A percentile compares a stretch with the other conserved stretches of the same genome.
Evolutionary conservation across 92 coral and sea anemone species (phyloP).

Genomic region (Umimayanthus kanabou): DNA sequence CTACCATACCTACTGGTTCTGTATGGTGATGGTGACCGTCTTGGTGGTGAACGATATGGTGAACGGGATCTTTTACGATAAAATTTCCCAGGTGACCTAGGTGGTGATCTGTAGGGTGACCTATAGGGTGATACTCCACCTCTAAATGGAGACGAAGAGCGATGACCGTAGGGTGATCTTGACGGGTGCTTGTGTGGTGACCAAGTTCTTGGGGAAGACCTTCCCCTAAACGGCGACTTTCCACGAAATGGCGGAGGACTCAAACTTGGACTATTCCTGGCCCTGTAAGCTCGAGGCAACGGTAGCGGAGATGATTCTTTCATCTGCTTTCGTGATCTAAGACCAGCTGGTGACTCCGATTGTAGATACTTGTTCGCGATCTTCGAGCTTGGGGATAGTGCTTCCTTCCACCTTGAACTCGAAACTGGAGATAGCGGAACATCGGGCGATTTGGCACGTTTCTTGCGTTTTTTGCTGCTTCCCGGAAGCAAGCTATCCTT

Average conservation of each 20-base stretch:
- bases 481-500: conserved; percentile 69
- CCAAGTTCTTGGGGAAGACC: conserved; percentile 71
- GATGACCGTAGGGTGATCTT: conserved; percentile 69
- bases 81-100: conserved; percentile 73
- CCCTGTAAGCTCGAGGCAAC: conserved; percentile 90
- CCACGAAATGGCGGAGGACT: conserved; percentile 79
- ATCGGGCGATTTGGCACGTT: conserved; percentile 68
- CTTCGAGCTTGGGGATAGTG: conserved; percentile 66
- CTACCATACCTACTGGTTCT: conserved; percentile 60
- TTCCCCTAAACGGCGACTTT: conserved; percentile 59
- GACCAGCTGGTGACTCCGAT: conserved; percentile 50
- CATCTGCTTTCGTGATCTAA: conserved; percentile 53
- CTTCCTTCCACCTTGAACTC: conserved; percentile 81
- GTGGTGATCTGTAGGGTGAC: conserved; percentile 76
- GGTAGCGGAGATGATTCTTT: conserved; percentile 70
- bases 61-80: conserved; percentile 63
- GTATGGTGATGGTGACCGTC: conserved; percentile 80
- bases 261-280: conserved; percentile 68
- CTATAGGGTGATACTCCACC: conserved; percentile 69
- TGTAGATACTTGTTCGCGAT: conserved; percentile 48
- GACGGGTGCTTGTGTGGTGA: conserved; percentile 83
- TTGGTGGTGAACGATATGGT: conserved; percentile 68
- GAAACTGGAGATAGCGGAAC: conserved; percentile 82
- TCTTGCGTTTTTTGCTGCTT: conserved; percentile 79
- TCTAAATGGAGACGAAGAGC: conserved; percentile 61